A percentile compares a stretch with the other conserved stretches of the same genome.
Conservation (phyloP, 2,797 vertebrate genomes). For the Phataginus tricuspis region DNA sequence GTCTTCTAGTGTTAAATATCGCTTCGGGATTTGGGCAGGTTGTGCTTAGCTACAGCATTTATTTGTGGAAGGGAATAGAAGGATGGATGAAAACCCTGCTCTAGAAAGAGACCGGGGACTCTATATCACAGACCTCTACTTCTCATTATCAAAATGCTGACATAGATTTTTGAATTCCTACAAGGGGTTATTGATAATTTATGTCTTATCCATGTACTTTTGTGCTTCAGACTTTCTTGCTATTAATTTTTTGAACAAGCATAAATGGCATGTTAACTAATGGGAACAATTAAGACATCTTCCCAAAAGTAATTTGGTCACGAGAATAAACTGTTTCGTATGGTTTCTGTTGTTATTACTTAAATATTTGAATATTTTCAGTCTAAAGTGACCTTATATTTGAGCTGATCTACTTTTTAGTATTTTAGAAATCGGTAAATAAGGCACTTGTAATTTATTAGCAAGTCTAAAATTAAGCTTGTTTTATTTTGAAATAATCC, state of each 20-base stretch:
- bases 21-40: not conserved
- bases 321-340: not conserved
- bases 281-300: not conserved
- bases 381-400: not conserved
- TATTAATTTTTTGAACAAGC: not conserved
- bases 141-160: not conserved
- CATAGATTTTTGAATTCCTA: not conserved
- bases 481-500: not conserved
- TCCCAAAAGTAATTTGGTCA: not conserved
- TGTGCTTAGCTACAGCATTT: not conserved
- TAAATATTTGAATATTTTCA: not conserved
- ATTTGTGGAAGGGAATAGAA: not conserved
- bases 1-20: not conserved
- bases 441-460: not conserved
- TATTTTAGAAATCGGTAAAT: not conserved
- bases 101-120: not conserved
- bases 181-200: not conserved
- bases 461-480: not conserved
- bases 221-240: not conserved
- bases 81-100: not conserved
- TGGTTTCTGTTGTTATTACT: not conserved
- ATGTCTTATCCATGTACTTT: not conserved
- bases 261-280: not conserved
- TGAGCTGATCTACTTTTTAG: not conserved
- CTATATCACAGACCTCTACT: not conserved